Conservation (phyloP, 2,797 vertebrate genomes). For the Pipistrellus kuhlii region DNA sequence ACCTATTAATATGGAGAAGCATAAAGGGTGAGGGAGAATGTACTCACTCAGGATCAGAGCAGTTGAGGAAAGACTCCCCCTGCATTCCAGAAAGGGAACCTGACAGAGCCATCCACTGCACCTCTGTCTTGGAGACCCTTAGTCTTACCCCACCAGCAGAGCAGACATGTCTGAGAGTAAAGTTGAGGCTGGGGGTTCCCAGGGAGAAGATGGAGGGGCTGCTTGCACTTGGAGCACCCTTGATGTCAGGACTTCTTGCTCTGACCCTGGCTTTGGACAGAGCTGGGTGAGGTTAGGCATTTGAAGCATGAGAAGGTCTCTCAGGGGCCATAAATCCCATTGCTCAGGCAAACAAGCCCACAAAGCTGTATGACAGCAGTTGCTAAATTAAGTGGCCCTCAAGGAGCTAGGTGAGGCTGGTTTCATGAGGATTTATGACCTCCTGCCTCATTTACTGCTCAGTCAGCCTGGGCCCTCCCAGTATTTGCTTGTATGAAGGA, state of each 20-base stretch:
- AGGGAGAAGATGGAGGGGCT: neutral
- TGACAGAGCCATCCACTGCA: neutral
- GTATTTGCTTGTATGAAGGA: neutral
- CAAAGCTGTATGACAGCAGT: conserved; percentile 83
- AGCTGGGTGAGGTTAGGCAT: neutral
- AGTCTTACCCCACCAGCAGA: neutral
- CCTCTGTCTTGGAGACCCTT: neutral
- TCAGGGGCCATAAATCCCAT: conserved; percentile 62
- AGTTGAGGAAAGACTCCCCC: neutral
- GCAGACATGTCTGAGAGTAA: neutral
- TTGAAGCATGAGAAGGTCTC: conserved; percentile 53
- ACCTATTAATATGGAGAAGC: conserved; percentile 40
- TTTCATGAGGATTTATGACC: conserved; percentile 80
- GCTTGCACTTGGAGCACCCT: neutral
- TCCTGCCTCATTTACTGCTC: conserved; percentile 77
- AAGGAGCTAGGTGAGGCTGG: conserved; percentile 46
- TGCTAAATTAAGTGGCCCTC: conserved; percentile 82
- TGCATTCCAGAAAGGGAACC: neutral
- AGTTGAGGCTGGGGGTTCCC: neutral
- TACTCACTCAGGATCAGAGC: neutral
- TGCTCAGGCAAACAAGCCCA: conserved; percentile 73
- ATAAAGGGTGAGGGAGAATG: conserved; percentile 53
- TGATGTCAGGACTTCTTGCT: neutral
- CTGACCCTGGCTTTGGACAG: neutral
- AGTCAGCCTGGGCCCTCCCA: neutral